Evolutionary conservation across 2,797 vertebrate species (phyloP), one percentile per base, ranked within the genome.

Genomic region (Aulostomus chinensis): DNA sequence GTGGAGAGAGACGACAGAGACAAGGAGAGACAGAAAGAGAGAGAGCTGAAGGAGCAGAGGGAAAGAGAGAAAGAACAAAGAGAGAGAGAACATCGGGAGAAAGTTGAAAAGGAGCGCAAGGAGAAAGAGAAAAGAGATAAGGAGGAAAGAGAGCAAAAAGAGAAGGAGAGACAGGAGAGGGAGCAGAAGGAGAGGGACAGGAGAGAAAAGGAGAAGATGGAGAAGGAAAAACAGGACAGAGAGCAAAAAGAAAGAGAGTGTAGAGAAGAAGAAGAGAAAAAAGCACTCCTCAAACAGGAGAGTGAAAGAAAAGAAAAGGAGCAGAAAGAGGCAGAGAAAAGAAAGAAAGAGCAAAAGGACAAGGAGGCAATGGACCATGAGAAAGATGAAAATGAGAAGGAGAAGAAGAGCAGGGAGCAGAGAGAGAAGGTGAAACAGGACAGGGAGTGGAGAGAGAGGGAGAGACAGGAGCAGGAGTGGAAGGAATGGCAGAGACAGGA

Each of bases 1-100:
- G 52, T 82, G 52, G 87, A 92, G 21, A 64, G 81, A 59, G 83
- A 77, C 1, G 73, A 79, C 33, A 43, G 51, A 56, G 63, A 82
- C 31, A 76, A 68, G 53, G 47, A 85, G 20, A 54, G 70, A 38
- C 39, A 58, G 58, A 62, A 65, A 31, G 62, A 74, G 25, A 48
- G 25, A 5, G 64, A 67, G 2, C 5, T 48, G 31, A 57, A 25
- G 21, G 62, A 60, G 38, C 46, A 33, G 34, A 39, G 36, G 1
- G 55, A 68, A 48, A 58, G 47, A n/a, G n/a, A n/a, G n/a, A n/a
- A n/a, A 46, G 46, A 55, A 60, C 16, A 53, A 18, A 46, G 13
- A 16, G 71, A 58, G 25, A 46, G 49, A 37, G 22, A 58, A 16
- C 20, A 28, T 28, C 47, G 32, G 15, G 36, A 71, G 28, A 55